Evolutionary conservation across 2,888 invertebrate species (phyloP).

Genomic region (Melinaea marsaeus): DNA sequence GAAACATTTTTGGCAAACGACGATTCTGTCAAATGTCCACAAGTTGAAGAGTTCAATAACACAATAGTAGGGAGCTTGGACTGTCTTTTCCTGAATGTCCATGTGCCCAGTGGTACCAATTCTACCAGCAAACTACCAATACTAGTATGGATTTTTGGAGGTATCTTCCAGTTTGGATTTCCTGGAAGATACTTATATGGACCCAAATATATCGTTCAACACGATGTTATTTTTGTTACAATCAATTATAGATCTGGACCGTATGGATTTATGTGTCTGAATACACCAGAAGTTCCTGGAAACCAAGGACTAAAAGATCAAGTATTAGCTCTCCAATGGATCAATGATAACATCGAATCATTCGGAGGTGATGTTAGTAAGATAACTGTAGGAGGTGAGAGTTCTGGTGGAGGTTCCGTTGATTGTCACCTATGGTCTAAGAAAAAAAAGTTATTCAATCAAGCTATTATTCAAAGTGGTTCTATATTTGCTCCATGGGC

Average conservation of each 20-base stretch:
- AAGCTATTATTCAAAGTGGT: conserved; percentile 43
- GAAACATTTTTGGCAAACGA: conserved; percentile 40
- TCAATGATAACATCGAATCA: conserved; percentile 40
- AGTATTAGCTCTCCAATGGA: conserved; percentile 40
- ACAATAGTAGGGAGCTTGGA: conserved; percentile 43
- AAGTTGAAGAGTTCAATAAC: conserved; percentile 36
- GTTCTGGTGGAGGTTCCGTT: conserved; percentile 30
- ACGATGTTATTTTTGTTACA: conserved; percentile 40
- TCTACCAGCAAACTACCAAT: conserved; percentile 41
- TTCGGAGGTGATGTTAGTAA: conserved; percentile 41
- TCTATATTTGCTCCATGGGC: conserved; percentile 30
- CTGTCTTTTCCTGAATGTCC: conserved; percentile 80
- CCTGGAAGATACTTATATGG: too few relatives aligned
- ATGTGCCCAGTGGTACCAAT: conserved; percentile 58
- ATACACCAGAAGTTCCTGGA: conserved; percentile 41
- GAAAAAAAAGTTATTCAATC: conserved; percentile 37
- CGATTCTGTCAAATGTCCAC: conserved; percentile 43
- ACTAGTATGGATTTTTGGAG: conserved; percentile 56
- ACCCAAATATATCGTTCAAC: conserved; percentile 10
- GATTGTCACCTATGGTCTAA: conserved; percentile 38
- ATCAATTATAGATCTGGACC: conserved; percentile 43
- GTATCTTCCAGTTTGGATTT: too few relatives aligned
- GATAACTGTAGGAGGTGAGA: conserved; percentile 42
- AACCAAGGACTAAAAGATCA: conserved; percentile 48
- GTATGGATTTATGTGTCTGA: conserved; percentile 43